Base-by-base conservation (phyloP, 1,140 invertebrate species). In the Cotesia glomerata region DNA sequence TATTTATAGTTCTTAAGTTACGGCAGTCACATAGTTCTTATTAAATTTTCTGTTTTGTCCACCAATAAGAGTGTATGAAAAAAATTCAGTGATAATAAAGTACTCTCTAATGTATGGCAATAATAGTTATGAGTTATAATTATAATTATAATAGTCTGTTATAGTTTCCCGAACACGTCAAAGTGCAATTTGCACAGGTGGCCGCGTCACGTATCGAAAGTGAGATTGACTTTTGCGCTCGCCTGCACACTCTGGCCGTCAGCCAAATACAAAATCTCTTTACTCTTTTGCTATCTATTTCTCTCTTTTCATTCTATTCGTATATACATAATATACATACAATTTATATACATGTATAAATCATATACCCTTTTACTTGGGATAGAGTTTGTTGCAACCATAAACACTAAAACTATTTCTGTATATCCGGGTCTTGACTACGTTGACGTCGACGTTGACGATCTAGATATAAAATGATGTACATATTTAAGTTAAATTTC, bases 391-490 rank as follows among this genome's bases (percentile, higher is more conserved):
- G 59, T 63, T 63, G 69, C 69, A 58, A 59, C 14, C 58, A 71
- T 71, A 63, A 36, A 70, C 75, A 74, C 72, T 76, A 79, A 80
- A 80, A 76, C 78, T 84, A 83, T 83, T 83, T 69, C 76, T 66
- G 82, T 83, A 81, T 78, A 83, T 83, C 82, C 82, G 82, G 82
- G 82, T 83, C 78, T 75, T 64, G 69, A 39, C 7, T 51, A 45
- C 34, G 35, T 26, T 26, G 26, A 62, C n/a, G 36, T 18, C 36
- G 8, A 77, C 68, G 74, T 75, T 75, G 69, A 74, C 75, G 74
- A 75, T 69, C 74, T 71, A 59, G 36, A 59, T 71, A 35, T 32
- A 32, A 14, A 32, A 9, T 11, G 14, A 66, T 52, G 8, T 26
- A 26, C 16, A 18, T 62, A 14, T 18, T 11, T 62, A 4, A 32